Conservation (phyloP, 2,113 vertebrate species). For the Hemichromis elongatus region DNA sequence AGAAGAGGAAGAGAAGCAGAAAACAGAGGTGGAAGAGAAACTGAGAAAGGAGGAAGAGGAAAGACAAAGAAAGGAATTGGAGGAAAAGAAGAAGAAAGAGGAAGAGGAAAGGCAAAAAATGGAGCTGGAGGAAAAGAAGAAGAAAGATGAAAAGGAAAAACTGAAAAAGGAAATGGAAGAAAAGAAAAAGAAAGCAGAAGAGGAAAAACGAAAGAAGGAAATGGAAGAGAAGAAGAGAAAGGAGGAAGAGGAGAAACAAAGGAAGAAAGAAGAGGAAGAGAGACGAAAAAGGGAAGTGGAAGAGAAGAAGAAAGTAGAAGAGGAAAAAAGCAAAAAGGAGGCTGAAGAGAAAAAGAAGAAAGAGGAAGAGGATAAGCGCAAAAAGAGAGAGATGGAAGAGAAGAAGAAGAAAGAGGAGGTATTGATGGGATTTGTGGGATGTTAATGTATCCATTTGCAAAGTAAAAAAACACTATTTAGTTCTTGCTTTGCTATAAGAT, state of each 20-base stretch:
- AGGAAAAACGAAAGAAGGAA: background rate
- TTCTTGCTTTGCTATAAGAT: background rate
- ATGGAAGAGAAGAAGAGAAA: slow-evolving; percentile 3
- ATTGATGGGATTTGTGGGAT: background rate
- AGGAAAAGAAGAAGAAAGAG: slow-evolving; percentile 1
- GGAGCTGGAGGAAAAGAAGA: background rate
- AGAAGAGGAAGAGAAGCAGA: slow-evolving; percentile 27
- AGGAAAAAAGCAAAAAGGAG: background rate
- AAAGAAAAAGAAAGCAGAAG: background rate
- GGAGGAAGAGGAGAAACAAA: background rate
- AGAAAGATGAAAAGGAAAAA: background rate
- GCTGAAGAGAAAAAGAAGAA: slow-evolving; percentile 16
- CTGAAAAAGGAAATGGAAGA: background rate
- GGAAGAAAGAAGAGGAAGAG: slow-evolving; percentile 8
- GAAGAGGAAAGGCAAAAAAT: slow-evolving; percentile 14
- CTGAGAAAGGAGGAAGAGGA: slow-evolving; percentile 5
- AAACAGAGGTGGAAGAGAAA: slow-evolving; percentile 4
- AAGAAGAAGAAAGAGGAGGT: slow-evolving; percentile 49
- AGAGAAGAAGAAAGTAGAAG: background rate
- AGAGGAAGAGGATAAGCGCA: background rate
- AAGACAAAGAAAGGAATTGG: background rate
- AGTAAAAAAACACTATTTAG: background rate
- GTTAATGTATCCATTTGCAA: background rate
- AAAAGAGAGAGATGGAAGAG: slow-evolving; percentile 3
- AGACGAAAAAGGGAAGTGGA: background rate